Conservation (phyloP, 2,888 invertebrate genomes). For the Griposia aprilina region DNA sequence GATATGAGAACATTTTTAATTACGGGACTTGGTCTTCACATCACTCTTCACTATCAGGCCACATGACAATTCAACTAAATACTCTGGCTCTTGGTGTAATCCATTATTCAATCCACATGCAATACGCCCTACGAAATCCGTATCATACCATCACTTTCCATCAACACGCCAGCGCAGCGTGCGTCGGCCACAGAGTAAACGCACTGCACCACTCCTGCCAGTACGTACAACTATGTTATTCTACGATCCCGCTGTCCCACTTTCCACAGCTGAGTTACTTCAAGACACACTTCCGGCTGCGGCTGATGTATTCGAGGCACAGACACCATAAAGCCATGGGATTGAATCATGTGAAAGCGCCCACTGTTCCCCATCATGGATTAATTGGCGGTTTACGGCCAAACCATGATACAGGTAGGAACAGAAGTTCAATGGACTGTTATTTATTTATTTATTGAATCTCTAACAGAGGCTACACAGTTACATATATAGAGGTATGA, state of each 20-base stretch:
- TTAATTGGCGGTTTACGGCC: conserved; percentile 77
- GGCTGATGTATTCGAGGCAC: conserved; percentile 65
- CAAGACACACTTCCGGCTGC: conserved; percentile 57
- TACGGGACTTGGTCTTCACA: background rate
- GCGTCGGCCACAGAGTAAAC: conserved; percentile 21
- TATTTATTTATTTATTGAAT: background rate
- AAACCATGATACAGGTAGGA: conserved; percentile 26
- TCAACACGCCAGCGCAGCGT: conserved; percentile 12
- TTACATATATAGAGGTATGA: background rate
- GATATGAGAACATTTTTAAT: background rate
- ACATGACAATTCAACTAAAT: background rate
- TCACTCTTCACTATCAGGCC: background rate
- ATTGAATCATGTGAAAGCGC: conserved; percentile 71
- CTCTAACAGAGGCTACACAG: background rate
- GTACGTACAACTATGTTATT: conserved; percentile 47
- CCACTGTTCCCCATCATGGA: conserved; percentile 71
- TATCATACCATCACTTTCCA: conserved; percentile 1
- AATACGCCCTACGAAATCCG: background rate
- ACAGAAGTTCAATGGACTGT: conserved; percentile 27
- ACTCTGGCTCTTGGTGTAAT: background rate
- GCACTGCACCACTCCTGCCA: conserved; percentile 17
- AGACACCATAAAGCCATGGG: conserved; percentile 52
- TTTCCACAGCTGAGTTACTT: conserved; percentile 73
- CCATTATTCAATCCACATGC: background rate
- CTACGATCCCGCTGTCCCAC: conserved; percentile 61